Evolutionary conservation across 2,888 invertebrate species (phyloP), one percentile per base, ranked within the genome.

Genomic region (Heliconius aoede): DNA sequence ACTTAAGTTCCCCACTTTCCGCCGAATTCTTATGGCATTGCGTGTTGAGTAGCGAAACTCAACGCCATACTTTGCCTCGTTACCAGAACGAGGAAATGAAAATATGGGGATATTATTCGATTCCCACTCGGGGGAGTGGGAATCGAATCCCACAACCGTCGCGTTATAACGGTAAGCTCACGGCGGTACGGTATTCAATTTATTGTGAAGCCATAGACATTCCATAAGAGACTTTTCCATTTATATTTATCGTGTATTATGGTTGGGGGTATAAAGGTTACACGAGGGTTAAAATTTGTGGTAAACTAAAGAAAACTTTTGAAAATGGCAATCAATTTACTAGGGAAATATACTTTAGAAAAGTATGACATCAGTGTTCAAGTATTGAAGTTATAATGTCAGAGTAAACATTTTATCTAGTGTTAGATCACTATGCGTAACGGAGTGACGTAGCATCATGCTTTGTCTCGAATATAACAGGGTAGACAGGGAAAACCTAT

Each of bases 211-310:
- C 68, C 68, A 68, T 68, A 68, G 51, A 30, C 30, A 51, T 28
- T 51, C 68, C 51, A 30, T 69, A 24, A 69, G 68, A 51, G 68
- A 69, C 28, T 30, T 30, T 69, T 28, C 46, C 51, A 51, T 51
- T 69, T 30, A 51, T 51, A 69, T 69, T 51, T 69, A 69, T 51
- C 28, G 51, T 30, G 28, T 28, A 68, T 69, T 69, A 69, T 51
- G 51, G 18, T 51, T n/a, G 15, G 46, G 51, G 68, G n/a, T 30
- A 13, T 7, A 24, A 36, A 51, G 46, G 18, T 69, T n/a, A 51
- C 21, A 9, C 24, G 28, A 30, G 68, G 68, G 68, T 46, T 51
- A 30, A 51, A 69, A 51, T n/a, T 51, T 26, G 51, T 28, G 51
- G 68, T 69, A 13, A 69, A 46, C 5, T 18, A 67, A 67, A 67